A percentile compares a stretch with the other conserved stretches of the same genome.
phyloP scores from a whole-genome alignment of 2,113 vertebrate species.

The Salminus brasiliensis region DNA sequence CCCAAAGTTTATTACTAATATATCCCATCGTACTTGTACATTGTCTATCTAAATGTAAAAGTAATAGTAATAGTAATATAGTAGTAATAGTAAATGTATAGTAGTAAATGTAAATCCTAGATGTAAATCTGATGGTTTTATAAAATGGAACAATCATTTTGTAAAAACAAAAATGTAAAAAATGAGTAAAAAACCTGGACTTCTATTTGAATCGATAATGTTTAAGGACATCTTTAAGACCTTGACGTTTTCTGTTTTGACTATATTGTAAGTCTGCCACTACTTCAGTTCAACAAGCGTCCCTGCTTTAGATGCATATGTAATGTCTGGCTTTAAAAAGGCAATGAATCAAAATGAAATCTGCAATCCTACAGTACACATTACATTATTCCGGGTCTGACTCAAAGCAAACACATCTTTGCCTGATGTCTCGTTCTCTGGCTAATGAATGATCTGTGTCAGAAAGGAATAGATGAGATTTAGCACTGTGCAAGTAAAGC shows the following conservation, averaged over 20 bases:
- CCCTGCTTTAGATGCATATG: background rate
- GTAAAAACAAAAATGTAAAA: too few relatives aligned
- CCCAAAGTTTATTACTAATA: too few relatives aligned
- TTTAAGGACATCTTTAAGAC: too few relatives aligned
- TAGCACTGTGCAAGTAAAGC: slow-evolving; percentile 29
- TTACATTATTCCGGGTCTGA: slow-evolving; percentile 16
- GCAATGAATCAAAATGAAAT: slow-evolving; percentile 25
- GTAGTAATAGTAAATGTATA: too few relatives aligned
- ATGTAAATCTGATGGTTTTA: too few relatives aligned
- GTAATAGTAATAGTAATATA: too few relatives aligned
- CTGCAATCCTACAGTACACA: slow-evolving; percentile 39
- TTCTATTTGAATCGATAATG: too few relatives aligned
- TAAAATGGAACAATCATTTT: too few relatives aligned
- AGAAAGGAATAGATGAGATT: slow-evolving; percentile 47
- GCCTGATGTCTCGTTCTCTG: slow-evolving; percentile 38
- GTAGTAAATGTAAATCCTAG: too few relatives aligned
- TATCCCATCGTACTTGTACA: too few relatives aligned
- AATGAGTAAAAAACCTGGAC: too few relatives aligned
- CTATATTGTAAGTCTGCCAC: background rate
- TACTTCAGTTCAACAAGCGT: background rate
- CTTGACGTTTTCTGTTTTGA: background rate
- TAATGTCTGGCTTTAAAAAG: slow-evolving; percentile 14
- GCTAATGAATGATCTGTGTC: slow-evolving; percentile 56
- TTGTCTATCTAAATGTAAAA: too few relatives aligned
- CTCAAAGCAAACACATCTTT: slow-evolving; percentile 40